Base-by-base conservation (phyloP, 1,140 invertebrate genomes). In the Physella acuta region DNA sequence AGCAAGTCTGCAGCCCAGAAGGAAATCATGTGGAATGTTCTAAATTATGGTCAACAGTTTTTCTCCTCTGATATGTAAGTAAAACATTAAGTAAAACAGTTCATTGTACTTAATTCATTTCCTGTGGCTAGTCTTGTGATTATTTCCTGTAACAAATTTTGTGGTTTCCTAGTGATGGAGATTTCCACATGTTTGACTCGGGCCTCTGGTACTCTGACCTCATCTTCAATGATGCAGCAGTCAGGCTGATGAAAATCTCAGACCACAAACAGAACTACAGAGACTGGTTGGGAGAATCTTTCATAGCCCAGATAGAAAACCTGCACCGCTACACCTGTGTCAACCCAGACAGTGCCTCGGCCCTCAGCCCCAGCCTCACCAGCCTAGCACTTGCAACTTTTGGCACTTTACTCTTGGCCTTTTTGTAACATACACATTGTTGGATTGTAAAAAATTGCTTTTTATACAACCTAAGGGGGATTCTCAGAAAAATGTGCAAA, bases 11-110 rank as follows among this genome's bases (percentile, higher is more conserved):
- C 74, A 26, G 49, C 71, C 24, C 73, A 81, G 44, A 75, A 77
- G 39, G 75, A 77, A 56, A 84, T 84, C 39, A 83, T 81, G 58
- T 86, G 85, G 85, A 82, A 83, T 62, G 68, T 86, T 11, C 67
- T 86, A 3, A 82, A 82, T 69, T 85, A 82, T 75, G 84, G 80
- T 28, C 84, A 86, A 71, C 82, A 85, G 73, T 84, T 84, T 65
- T 86, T 85, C 72, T 83, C 83, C 16, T 82, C 83, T 34, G 84
- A 85, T 66, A 81, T 77, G 85, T 86, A 79, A 81, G 78, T 78
- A 11, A 0, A 14, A 31, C 44, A 49, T 14, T 14, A 14, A 49
- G 11, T 11, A 49, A 14, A 49, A n/a, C n/a, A n/a, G 11, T 49
- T 49, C 44, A 14, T 49, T 49, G 11, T 49, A n/a, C 44, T 49